Conservation (phyloP, 2,888 invertebrate genomes). For the Reticulitermes lucifugus region DNA sequence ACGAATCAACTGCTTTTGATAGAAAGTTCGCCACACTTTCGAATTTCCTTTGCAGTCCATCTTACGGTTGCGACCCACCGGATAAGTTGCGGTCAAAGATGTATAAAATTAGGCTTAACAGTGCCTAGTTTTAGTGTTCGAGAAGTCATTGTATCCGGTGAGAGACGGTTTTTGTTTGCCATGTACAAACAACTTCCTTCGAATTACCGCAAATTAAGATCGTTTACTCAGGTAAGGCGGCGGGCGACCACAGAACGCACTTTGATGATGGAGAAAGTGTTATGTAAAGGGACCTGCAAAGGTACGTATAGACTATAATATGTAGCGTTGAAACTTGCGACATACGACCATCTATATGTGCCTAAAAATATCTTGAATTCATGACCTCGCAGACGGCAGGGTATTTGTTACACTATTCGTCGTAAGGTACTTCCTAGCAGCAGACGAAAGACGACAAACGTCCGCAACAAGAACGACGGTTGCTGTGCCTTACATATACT, state of each 20-base stretch:
- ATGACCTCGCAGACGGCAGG: neutral
- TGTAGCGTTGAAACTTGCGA: neutral
- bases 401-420: neutral
- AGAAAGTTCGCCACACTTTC: no score
- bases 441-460: slow-evolving; percentile 10
- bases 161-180: no score
- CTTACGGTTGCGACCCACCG: no score
- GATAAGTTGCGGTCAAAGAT: no score
- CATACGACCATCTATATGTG: neutral
- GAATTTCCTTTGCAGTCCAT: no score
- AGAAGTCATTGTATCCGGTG: neutral
- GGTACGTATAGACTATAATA: neutral
- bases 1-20: no score
- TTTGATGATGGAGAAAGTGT: neutral
- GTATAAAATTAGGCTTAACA: no score
- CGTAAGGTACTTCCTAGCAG: neutral
- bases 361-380: neutral
- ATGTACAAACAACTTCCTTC: neutral
- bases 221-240: neutral
- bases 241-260: neutral
- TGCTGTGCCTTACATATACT: neutral
- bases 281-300: neutral
- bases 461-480: neutral
- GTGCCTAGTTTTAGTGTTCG: no score
- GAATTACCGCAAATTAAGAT: neutral